phyloP scores from a whole-genome alignment of 2,797 vertebrate species.

The Oreortyx pictus region DNA sequence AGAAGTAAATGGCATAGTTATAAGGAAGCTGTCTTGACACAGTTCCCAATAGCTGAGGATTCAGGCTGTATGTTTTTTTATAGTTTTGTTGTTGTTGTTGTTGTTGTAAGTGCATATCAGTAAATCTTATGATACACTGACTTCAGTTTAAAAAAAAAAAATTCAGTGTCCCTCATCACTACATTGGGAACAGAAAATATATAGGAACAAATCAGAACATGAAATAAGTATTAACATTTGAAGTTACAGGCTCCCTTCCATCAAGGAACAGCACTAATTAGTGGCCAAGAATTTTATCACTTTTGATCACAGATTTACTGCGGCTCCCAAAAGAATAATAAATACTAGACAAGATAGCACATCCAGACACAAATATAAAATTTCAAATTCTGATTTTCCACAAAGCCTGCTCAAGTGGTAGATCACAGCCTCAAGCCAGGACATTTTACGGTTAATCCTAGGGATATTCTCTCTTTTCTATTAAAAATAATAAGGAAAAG shows the following conservation, averaged over 20 bases:
- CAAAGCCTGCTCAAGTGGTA: not conserved
- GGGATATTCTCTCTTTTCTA: not conserved
- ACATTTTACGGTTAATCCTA: not conserved
- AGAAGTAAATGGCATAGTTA: not conserved
- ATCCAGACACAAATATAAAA: not conserved
- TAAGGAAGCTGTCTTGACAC: not conserved
- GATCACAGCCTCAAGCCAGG: not conserved
- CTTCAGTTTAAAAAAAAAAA: not conserved
- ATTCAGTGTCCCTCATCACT: not conserved
- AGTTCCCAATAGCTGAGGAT: not conserved
- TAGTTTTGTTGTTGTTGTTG: not conserved
- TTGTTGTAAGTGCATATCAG: not conserved
- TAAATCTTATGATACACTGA: not conserved
- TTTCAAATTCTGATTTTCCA: not conserved
- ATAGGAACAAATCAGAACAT: not conserved
- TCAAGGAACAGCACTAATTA: not conserved
- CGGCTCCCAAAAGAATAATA: not conserved
- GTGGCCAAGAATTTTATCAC: not conserved
- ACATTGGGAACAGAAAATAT: not conserved
- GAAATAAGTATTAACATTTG: not conserved
- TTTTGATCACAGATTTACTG: not conserved
- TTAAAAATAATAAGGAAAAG: not conserved
- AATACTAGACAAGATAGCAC: not conserved
- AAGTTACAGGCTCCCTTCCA: not conserved
- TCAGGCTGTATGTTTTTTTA: not conserved